phyloP scores from a whole-genome alignment of 2,888 invertebrate genomes.

The Caenorhabditis sp. region DNA sequence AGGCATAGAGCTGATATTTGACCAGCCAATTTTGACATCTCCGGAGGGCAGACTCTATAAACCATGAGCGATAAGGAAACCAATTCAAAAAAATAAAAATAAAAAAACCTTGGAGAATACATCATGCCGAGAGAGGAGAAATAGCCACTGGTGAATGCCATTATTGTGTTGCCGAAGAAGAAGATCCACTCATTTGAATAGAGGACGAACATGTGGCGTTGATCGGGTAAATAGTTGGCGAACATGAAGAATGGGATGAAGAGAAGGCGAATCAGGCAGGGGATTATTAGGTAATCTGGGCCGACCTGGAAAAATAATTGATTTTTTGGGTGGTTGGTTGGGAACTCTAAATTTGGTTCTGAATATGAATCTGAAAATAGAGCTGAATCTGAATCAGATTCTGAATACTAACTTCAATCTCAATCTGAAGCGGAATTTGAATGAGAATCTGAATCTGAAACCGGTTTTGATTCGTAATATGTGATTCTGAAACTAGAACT shows the following conservation, averaged over 20 bases:
- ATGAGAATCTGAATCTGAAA: not conserved
- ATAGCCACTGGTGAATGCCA: constrained; percentile 91
- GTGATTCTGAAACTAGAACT: not conserved
- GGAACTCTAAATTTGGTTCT: no score
- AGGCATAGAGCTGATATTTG: constrained; percentile 42
- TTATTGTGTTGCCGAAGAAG: constrained; percentile 74
- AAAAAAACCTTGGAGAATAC: constrained; percentile 84
- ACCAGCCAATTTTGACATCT: constrained; percentile 43
- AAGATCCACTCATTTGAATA: constrained; percentile 78
- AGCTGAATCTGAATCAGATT: no score
- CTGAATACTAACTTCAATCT: no score
- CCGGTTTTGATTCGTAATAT: not conserved
- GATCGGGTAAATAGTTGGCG: constrained; percentile 84
- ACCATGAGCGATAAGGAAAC: not conserved
- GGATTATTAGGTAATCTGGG: constrained; percentile 81
- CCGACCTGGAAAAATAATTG: constrained; percentile 77
- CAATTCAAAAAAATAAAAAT: not conserved
- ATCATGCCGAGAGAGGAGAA: constrained; percentile 90
- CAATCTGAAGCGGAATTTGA: not conserved
- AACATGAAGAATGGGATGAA: constrained; percentile 89
- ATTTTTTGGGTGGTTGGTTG: not conserved
- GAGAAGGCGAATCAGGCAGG: constrained; percentile 79
- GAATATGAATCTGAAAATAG: no score
- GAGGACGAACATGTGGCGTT: constrained; percentile 80
- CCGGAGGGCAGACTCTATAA: constrained; percentile 47